phyloP scores from a whole-genome alignment of 2,888 invertebrate genomes.

The Aethes cnicana region DNA sequence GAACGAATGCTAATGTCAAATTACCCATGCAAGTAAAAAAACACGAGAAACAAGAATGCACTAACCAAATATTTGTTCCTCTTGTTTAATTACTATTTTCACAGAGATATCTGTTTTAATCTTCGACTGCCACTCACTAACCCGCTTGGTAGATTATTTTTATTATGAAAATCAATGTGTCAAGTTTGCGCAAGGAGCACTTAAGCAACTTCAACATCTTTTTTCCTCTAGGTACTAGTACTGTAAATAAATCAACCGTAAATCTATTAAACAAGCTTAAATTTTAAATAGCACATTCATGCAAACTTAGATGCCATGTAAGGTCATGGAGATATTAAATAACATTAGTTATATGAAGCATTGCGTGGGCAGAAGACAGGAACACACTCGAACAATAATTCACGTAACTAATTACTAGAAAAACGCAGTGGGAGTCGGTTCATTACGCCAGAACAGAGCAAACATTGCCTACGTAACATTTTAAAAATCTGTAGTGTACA shows the following conservation, averaged over 20 bases:
- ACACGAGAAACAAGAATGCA: too few relatives aligned
- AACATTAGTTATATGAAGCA: neutral
- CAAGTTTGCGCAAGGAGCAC: too few relatives aligned
- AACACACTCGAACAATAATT: slow-evolving; percentile 23
- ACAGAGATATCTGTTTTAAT: too few relatives aligned
- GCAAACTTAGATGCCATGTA: neutral
- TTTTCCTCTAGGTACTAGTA: too few relatives aligned
- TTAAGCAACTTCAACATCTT: too few relatives aligned
- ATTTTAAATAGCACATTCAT: neutral
- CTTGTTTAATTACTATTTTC: too few relatives aligned
- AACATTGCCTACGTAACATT: slow-evolving; percentile 20
- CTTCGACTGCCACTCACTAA: too few relatives aligned
- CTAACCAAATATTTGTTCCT: too few relatives aligned
- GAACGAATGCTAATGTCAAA: neutral
- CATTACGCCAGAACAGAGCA: slow-evolving; percentile 13
- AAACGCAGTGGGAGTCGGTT: slow-evolving; percentile 26
- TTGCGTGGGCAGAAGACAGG: slow-evolving; percentile 15
- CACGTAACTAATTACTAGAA: slow-evolving; percentile 29
- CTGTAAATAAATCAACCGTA: too few relatives aligned
- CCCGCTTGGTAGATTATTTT: too few relatives aligned
- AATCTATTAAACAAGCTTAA: too few relatives aligned
- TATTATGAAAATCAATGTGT: too few relatives aligned
- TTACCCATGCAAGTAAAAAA: neutral
- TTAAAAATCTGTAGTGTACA: slow-evolving; percentile 24
- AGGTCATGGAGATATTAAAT: slow-evolving; percentile 10